phyloP scores from a whole-genome alignment of 1,140 invertebrate species.

The Panagrolaimus sp. region DNA sequence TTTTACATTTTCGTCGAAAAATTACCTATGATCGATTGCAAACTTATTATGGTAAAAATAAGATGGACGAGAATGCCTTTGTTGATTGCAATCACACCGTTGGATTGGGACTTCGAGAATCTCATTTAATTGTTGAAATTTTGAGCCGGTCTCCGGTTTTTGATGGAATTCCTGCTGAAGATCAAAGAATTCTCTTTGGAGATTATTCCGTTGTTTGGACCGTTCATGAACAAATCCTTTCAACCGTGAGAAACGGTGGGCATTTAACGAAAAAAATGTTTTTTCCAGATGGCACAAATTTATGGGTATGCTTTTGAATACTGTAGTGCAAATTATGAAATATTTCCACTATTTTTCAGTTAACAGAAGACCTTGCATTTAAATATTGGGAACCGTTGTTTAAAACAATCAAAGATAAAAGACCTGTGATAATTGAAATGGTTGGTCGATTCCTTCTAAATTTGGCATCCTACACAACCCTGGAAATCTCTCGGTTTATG shows the following conservation, averaged over 20 bases:
- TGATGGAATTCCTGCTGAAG: background rate
- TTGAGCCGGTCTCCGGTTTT: conserved; percentile 4
- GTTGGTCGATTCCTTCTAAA: background rate
- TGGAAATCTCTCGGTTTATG: background rate
- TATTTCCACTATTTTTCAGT: background rate
- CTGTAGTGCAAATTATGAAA: background rate
- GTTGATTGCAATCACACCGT: background rate
- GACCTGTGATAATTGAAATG: conserved; percentile 6
- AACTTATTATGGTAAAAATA: background rate
- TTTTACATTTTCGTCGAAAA: conserved; percentile 5
- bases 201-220: conserved; percentile 14
- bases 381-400: conserved; percentile 1
- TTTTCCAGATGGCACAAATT: conserved; percentile 1
- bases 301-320: background rate
- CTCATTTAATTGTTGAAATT: conserved; percentile 1
- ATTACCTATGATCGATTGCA: conserved; percentile 1
- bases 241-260: background rate
- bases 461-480: background rate
- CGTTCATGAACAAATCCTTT: background rate
- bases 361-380: background rate
- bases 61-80: background rate
- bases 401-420: background rate
- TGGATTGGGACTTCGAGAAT: background rate
- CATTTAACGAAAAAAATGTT: background rate
- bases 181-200: background rate